Base-by-base conservation (phyloP, 2,797 vertebrate genomes). In the Fistularia tabacaria region DNA sequence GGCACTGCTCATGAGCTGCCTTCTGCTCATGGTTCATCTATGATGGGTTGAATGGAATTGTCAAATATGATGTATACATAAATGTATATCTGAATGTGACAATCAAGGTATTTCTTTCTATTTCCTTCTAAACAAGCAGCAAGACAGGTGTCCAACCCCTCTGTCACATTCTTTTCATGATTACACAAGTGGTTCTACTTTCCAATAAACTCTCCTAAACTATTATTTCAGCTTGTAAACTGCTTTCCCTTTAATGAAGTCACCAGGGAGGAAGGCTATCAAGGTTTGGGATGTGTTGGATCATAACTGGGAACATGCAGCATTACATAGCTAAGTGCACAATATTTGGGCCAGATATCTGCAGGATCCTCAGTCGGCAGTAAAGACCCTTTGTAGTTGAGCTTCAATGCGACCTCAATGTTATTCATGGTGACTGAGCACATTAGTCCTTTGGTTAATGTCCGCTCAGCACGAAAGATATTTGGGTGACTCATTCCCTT, bases 331-430 rank as follows among this genome's bases (percentile, higher is more conserved):
- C 40, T 41, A 43, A 11, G 39, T 43, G 40, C 41, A 36, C 14
- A 36, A 42, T 43, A 53, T 53, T 53, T 36, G 6, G 14, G 50
- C 14, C 50, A 25, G 41, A 15, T 15, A 38, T 41, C 13, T 41
- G 50, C 38, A 11, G 50, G 39, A 7, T n/a, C 14, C 51, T 53
- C 15, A 53, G 14, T 43, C 51, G 42, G 40, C 51, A 25, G 25
- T 25, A 7, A 38, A 51, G 39, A 9, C 41, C 38, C 11, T 52
- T 41, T 42, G 25, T 10, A 41, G 14, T 25, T 10, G 10, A 40
- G 25, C 40, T 43, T 13, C 42, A 53, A 53, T 36, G 9, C 10
- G 40, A 44, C 51, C 42, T n/a, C 51, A 13, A 42, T 42, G 42
- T 43, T 36, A 43, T 53, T 53, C 42, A 53, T 43, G 40, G 15